Evolutionary conservation across 2,113 vertebrate species (phyloP), one percentile per base, ranked within the genome.

Genomic region (Casuarius casuarius): DNA sequence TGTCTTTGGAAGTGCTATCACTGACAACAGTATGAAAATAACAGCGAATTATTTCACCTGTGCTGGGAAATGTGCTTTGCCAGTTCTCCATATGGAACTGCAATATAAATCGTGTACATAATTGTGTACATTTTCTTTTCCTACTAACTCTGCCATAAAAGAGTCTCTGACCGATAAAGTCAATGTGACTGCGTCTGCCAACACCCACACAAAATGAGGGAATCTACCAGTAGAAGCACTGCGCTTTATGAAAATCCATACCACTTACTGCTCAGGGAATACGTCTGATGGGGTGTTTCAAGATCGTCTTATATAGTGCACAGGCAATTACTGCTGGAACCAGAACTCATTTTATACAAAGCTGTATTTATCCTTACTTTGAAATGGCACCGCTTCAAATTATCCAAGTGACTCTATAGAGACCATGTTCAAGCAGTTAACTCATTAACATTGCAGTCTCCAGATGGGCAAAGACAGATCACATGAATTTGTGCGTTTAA

Each of bases 311-410:
- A 78, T 14, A 52, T 2, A 90, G 86, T 1, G 0, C 89, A 91
- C 62, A 75, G 76, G 87, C 75, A 97, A 96, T 96, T 93, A 94
- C 75, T 89, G 89, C 91, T 94, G 77, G 84, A 94, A 93, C 58
- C 78, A 94, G 86, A 87, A 93, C 52, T 58, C 81, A 89, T 91
- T 96, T 95, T 33, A 78, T 72, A 86, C 79, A 96, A 90, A 95
- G 95, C 95, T 93, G 79, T 94, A 93, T 95, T 96, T 96, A 93
- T 93, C 90, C 80, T 92, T 76, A 61, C 86, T 82, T 92, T 87
- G 86, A 93, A 96, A 95, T 0, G 21, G 81, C 52, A 26, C 73
- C 54, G 86, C 75, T 81, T 95, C 94, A 93, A 94, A 96, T 96
- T 94, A 96, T 58, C 73, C 5, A 0, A 92, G 92, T 84, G 91